Conservation (phyloP, 2,888 invertebrate species). For the Tubulanus polymorphus region DNA sequence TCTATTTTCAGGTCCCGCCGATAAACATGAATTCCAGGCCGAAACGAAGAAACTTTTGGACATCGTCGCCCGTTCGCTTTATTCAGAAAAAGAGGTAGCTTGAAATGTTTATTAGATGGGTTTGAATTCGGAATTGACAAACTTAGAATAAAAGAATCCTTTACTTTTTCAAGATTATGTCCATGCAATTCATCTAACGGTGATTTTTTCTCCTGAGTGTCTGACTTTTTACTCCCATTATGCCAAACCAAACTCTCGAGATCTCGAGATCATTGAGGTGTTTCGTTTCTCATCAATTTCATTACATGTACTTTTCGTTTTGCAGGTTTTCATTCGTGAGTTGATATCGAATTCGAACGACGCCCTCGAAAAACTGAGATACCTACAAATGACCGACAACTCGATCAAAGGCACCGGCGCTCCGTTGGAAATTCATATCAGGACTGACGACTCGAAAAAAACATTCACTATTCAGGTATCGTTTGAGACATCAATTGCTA, state of each 20-base stretch:
- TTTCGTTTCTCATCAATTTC: neutral
- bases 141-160: neutral
- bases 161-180: neutral
- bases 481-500: neutral
- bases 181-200: neutral
- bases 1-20: conserved; percentile 43
- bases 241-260: too few species aligned
- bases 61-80: conserved; percentile 93
- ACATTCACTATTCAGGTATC: conserved; percentile 78
- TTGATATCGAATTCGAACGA: conserved; percentile 95
- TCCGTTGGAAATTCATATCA: conserved; percentile 79
- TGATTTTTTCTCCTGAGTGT: neutral
- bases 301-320: conserved; percentile 22
- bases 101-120: neutral
- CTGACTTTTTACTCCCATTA: too few species aligned
- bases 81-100: conserved; percentile 89
- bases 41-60: conserved; percentile 93
- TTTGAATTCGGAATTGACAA: neutral
- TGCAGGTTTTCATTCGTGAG: conserved; percentile 87
- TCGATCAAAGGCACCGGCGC: conserved; percentile 22
- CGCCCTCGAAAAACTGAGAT: conserved; percentile 91
- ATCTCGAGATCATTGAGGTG: too few species aligned
- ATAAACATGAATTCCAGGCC: conserved; percentile 89
- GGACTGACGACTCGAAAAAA: conserved; percentile 80
- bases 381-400: conserved; percentile 62